These are phyloP conservation scores for Thomomys bottae DNA, from an alignment of 2,113 vertebrate genomes.

Conservation along the genomic window DNA sequence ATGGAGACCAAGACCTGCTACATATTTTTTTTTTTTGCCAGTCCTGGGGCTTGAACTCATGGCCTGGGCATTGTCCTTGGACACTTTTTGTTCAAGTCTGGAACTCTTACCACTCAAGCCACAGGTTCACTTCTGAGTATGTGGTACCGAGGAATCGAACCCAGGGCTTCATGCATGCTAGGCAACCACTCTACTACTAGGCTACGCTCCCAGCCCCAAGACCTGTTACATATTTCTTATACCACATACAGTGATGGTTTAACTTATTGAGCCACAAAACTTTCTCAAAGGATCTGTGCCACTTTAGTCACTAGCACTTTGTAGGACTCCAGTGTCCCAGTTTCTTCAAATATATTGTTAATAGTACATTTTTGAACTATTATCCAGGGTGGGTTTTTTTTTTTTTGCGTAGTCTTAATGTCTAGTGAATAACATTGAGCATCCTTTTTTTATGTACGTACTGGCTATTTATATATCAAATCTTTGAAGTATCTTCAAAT, in stretches of 20 bases:
- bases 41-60: too few species aligned
- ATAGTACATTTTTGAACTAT: not conserved
- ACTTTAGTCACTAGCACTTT: not conserved
- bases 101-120: too few species aligned
- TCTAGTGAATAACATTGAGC: not conserved
- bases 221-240: too few species aligned
- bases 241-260: not conserved
- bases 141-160: too few species aligned
- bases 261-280: slow-evolving; percentile 16
- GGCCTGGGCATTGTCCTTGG: too few species aligned
- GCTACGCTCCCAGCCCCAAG: too few species aligned
- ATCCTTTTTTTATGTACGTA: not conserved
- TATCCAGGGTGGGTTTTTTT: too few species aligned
- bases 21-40: too few species aligned
- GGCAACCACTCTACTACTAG: too few species aligned
- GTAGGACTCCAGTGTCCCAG: not conserved
- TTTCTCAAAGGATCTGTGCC: slow-evolving; percentile 14
- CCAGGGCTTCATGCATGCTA: too few species aligned
- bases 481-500: slow-evolving; percentile 1
- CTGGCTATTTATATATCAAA: not conserved
- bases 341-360: not conserved
- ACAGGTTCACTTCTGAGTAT: too few species aligned
- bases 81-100: too few species aligned
- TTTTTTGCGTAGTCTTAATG: slow-evolving; percentile 10
- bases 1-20: not conserved